These are phyloP conservation scores for Drosophila subobscura DNA, from an alignment of 1,140 invertebrate species.

Conservation along the genomic window DNA sequence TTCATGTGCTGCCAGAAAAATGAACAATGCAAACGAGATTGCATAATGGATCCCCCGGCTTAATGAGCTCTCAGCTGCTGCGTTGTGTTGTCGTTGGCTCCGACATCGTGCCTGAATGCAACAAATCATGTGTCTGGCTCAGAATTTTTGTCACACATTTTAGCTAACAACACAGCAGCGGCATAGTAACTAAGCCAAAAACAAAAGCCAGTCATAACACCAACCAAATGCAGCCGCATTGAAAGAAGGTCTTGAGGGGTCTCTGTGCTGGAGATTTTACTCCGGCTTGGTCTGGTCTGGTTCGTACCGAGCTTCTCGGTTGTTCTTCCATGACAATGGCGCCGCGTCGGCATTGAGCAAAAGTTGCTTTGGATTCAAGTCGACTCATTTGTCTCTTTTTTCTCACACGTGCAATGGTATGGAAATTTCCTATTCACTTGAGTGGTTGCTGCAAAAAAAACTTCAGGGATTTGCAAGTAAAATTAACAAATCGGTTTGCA, in stretches of 20 bases:
- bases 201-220: slow-evolving; percentile 33
- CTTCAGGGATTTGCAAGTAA: slow-evolving; percentile 29
- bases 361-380: slow-evolving; percentile 1
- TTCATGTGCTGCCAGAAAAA: slow-evolving; percentile 24
- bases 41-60: slow-evolving; percentile 54
- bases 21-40: slow-evolving; percentile 66
- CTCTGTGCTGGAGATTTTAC: not conserved
- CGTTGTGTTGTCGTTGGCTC: slow-evolving; percentile 1
- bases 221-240: slow-evolving; percentile 26
- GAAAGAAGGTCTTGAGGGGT: slow-evolving; percentile 7
- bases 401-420: slow-evolving; percentile 44
- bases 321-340: slow-evolving; percentile 41
- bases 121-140: slow-evolving; percentile 66
- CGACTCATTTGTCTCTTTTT: slow-evolving; percentile 14
- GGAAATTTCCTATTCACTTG: slow-evolving; percentile 11
- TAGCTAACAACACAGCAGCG: slow-evolving; percentile 46
- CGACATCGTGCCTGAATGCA: slow-evolving; percentile 36
- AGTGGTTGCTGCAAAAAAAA: not conserved
- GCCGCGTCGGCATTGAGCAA: slow-evolving; percentile 17
- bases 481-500: not conserved
- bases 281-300: not conserved
- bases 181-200: not conserved
- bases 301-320: slow-evolving; percentile 2
- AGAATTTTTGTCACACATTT: slow-evolving; percentile 77
- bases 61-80: slow-evolving; percentile 61